Base-by-base conservation (phyloP, 2,797 vertebrate genomes). In the Meda fulgida region DNA sequence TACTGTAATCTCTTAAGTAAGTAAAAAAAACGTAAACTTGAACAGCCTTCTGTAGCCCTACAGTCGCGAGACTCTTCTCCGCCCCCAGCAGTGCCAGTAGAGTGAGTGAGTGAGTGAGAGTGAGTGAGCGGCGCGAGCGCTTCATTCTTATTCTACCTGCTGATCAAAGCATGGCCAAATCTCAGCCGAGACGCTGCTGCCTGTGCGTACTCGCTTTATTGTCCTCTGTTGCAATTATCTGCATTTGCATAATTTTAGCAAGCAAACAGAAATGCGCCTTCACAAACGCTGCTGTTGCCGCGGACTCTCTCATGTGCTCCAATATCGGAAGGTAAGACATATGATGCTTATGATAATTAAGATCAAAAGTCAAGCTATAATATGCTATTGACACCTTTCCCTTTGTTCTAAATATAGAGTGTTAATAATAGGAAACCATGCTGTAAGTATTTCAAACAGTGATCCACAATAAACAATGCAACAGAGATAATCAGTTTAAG, bases 291-390 rank as follows among this genome's bases (percentile, higher is more conserved):
- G 94, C 94, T 0, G 93, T 96, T 0, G 63, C 95, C 5, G 95
- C 95, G 2, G 95, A 96, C 90, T 94, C 95, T 0, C 26, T 10
- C 2, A 38, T 9, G 1, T 96, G 95, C 36, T 95, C 95, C 1
- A 58, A 92, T 13, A 87, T 94, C 2, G 95, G 94, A 91, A 94
- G 91, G 95, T 95, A 91, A 81, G 63, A 84, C 63, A 5, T 6
- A 0, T 16, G 48, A 14, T 34, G 26, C 3, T 8, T 53, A 18
- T 51, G 16, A 48, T 43, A 43, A 43, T 43, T 9, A 18, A 26
- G 23, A n/a, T n/a, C n/a, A n/a, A 36, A 5, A 36, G 21, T 4
- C 10, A 19, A 58, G 34, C 16, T 9, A 5, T n/a, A 18, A 46
- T 43, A 23, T 43, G 18, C 19, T 8, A 13, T 46, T 13, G 26